Evolutionary conservation across 2,113 vertebrate genomes (phyloP).

Genomic region (Stercorarius parasiticus): DNA sequence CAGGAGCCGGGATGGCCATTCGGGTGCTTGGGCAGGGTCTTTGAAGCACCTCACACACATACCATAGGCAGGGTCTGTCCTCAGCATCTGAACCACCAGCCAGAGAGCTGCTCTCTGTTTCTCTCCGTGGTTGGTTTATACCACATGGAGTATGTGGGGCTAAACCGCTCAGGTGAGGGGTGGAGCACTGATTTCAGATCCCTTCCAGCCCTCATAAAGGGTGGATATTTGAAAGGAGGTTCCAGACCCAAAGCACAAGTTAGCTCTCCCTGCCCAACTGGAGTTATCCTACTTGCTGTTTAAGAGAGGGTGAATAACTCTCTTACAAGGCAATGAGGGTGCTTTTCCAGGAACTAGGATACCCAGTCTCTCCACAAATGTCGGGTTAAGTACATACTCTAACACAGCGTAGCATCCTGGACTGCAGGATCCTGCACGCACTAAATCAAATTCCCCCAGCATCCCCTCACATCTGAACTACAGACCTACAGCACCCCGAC

Average conservation of each 20-base stretch:
- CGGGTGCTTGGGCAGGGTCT: fast-evolving
- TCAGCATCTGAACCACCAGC: not conserved
- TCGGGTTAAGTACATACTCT: not conserved
- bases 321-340: not conserved
- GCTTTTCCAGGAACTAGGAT: not conserved
- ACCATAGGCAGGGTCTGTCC: not conserved
- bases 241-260: not conserved
- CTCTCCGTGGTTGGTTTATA: not conserved
- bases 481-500: fast-evolving
- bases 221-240: not conserved
- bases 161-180: not conserved
- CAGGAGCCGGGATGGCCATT: not conserved
- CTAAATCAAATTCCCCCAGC: not conserved
- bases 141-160: not conserved
- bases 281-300: not conserved
- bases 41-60: not conserved
- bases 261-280: not conserved
- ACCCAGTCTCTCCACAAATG: not conserved
- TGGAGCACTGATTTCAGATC: not conserved
- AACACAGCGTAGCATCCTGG: not conserved
- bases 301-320: not conserved
- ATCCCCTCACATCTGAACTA: not conserved
- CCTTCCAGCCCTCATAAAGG: not conserved
- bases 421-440: not conserved
- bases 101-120: not conserved